Conservation (phyloP, 2,797 vertebrate genomes). For the Chelidonichthys spinosus region DNA sequence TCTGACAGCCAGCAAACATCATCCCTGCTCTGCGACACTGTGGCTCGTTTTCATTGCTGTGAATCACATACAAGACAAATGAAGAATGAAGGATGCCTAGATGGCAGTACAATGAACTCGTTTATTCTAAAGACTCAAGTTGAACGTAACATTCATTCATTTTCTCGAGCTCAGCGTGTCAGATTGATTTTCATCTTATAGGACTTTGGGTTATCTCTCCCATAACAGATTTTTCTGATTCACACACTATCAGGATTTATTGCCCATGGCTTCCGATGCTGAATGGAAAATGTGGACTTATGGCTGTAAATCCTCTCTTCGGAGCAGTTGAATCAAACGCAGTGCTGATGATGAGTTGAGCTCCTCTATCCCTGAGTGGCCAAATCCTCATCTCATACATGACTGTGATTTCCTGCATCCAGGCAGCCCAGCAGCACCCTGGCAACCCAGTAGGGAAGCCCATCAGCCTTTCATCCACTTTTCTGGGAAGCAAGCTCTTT, state of each 20-base stretch:
- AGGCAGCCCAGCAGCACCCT: constrained; percentile 62
- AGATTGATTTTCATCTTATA: constrained; percentile 53
- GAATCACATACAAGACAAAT: constrained; percentile 38
- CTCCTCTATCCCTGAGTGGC: constrained; percentile 39
- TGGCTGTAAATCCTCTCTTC: constrained; percentile 62
- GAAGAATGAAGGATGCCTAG: background rate
- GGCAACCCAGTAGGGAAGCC: constrained; percentile 72
- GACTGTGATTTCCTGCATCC: constrained; percentile 73
- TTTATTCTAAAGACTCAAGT: constrained; percentile 13
- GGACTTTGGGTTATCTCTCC: constrained; percentile 29
- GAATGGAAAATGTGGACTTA: constrained; percentile 40
- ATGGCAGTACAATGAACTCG: constrained; percentile 9
- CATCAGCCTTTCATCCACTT: constrained; percentile 72
- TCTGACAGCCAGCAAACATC: constrained; percentile 71
- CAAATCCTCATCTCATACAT: constrained; percentile 58
- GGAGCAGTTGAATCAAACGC: constrained; percentile 63
- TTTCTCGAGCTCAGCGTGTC: constrained; percentile 9
- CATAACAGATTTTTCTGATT: constrained; percentile 36
- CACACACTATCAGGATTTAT: constrained; percentile 48
- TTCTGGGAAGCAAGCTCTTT: constrained; percentile 75
- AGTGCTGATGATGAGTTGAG: constrained; percentile 55
- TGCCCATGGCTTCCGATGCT: constrained; percentile 33
- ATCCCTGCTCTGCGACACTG: constrained; percentile 34
- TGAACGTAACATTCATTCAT: background rate
- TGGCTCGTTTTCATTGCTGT: constrained; percentile 32